phyloP scores from a whole-genome alignment of 2,888 invertebrate genomes.

The Gymnoscelis rufifasciata region DNA sequence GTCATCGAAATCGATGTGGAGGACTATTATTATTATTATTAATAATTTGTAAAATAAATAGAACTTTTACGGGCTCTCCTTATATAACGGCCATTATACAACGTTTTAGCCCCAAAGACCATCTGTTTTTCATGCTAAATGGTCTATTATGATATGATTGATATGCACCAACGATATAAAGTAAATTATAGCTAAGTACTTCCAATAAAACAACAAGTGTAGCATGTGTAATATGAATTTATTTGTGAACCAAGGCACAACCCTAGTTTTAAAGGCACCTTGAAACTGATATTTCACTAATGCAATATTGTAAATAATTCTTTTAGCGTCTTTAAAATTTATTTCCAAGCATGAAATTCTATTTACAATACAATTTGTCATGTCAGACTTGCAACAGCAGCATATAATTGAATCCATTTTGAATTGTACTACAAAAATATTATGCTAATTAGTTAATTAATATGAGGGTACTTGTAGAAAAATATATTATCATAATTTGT shows the following conservation, averaged over 20 bases:
- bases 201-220: slow-evolving; percentile 37
- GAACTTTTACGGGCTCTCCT: too few relatives aligned
- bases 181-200: too few relatives aligned
- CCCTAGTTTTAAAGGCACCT: slow-evolving; percentile 65
- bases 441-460: slow-evolving; percentile 36
- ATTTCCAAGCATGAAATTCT: slow-evolving; percentile 53
- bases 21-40: too few relatives aligned
- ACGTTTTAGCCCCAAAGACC: too few relatives aligned
- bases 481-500: slow-evolving; percentile 44
- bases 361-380: slow-evolving; percentile 64
- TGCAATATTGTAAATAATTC: slow-evolving; percentile 60
- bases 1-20: too few relatives aligned
- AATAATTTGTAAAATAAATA: too few relatives aligned
- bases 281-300: slow-evolving; percentile 53
- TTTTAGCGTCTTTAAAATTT: slow-evolving; percentile 57
- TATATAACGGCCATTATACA: too few relatives aligned
- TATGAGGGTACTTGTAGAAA: slow-evolving; percentile 29
- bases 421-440: slow-evolving; percentile 37
- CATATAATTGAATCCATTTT: slow-evolving; percentile 46
- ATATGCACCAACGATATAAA: too few relatives aligned
- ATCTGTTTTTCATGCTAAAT: too few relatives aligned
- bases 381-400: slow-evolving; percentile 52
- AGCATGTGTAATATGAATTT: slow-evolving; percentile 67
- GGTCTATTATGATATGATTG: too few relatives aligned
- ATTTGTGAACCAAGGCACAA: slow-evolving; percentile 70